Base-by-base conservation (phyloP, 2,797 vertebrate species). In the Zenarchopterus dispar region DNA sequence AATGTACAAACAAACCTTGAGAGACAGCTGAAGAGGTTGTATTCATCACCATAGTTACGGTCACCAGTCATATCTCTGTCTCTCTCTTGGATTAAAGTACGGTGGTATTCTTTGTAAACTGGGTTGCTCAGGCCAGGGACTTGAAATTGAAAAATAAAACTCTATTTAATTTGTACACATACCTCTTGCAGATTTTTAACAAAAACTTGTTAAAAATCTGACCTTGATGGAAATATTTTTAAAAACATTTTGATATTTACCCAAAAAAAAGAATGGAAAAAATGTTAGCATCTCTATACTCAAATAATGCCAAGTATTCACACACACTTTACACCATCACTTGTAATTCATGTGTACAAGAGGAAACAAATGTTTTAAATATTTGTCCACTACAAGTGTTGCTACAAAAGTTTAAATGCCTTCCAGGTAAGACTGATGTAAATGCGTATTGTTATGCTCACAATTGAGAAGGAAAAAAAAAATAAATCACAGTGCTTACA, bases 101-200 rank as follows among this genome's bases (percentile, higher is more conserved):
- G 90, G 0, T 90, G 84, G 67, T 93, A 93, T 45, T 94, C 93
- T 73, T 92, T 94, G 85, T 91, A 95, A 75, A 93, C 16, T 16
- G 93, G 91, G 61, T 43, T 84, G 69, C 61, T 82, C 17, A 90
- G 56, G 9, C 49, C 78, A 1, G 75, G 61, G 62, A 88, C 92
- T 93, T 61, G 26, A 76, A 65, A 62, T 46, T 2, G 6, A 67
- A 6, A 84, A 72, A 52, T 0, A 3, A 41, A 7, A 52, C 23
- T 11, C 8, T 2, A 8, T 45, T 36, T 36, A 13, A 36, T 36
- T 11, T 10, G 11, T 36, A 10, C 33, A 36, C 11, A 11, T 13
- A 36, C 2, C 33, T 36, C 9, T 36, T 13, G 11, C 33, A 36
- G 33, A n/a, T n/a, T 13, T 1, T 36, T 11, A 10, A 36, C 2